Evolutionary conservation across 2,888 invertebrate species (phyloP).

Genomic region (Amphipoea lucens): DNA sequence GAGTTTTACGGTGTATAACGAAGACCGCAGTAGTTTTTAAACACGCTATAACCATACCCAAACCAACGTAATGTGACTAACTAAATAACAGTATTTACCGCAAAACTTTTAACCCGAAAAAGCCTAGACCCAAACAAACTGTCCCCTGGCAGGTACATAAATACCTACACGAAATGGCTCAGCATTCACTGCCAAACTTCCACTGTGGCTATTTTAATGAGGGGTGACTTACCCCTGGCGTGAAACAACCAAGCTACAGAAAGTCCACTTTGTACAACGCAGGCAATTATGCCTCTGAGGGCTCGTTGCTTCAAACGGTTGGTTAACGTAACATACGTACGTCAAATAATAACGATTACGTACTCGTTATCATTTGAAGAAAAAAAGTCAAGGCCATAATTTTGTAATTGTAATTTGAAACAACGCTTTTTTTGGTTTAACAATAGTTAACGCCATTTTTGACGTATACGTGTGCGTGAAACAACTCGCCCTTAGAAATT

Average conservation of each 20-base stretch:
- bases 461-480: no score
- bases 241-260: neutral
- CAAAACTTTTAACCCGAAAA: constrained; percentile 10
- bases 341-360: no score
- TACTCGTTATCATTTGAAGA: no score
- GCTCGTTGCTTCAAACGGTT: no score
- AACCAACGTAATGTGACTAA: neutral
- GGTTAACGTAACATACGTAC: no score
- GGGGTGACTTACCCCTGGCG: constrained; percentile 8
- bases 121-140: constrained; percentile 16
- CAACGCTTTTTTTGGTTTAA: no score
- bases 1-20: no score
- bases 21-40: neutral
- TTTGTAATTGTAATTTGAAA: no score
- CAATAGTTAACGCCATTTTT: no score
- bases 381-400: no score
- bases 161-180: constrained; percentile 22
- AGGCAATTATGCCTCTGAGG: neutral
- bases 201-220: constrained; percentile 59
- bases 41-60: neutral
- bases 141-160: constrained; percentile 9
- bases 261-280: neutral
- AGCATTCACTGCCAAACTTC: constrained; percentile 40
- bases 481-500: no score
- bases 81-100: neutral